Conservation (phyloP, 2,888 invertebrate species). For the Diarsia mendica region DNA sequence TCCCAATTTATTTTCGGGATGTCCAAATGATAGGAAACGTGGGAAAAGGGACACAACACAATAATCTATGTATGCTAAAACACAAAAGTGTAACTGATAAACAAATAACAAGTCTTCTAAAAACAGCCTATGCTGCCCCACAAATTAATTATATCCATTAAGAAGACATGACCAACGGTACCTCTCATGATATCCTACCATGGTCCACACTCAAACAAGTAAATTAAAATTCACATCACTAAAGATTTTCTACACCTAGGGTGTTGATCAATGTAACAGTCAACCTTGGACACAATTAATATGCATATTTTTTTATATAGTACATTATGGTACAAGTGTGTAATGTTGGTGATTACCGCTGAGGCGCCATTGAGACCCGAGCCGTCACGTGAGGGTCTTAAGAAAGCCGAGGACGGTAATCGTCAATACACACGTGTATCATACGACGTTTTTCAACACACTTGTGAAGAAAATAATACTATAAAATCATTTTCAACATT, state of each 20-base stretch:
- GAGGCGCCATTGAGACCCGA: too few relatives aligned
- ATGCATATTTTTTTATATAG: constrained; percentile 32
- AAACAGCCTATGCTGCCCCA: not conserved
- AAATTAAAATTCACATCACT: constrained; percentile 9
- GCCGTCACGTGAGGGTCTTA: too few relatives aligned
- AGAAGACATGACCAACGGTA: not conserved
- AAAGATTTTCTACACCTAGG: constrained; percentile 9
- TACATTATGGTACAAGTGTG: too few relatives aligned
- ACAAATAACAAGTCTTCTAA: not conserved
- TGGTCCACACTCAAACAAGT: not conserved
- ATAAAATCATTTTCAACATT: too few relatives aligned
- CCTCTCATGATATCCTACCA: not conserved
- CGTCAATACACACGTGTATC: too few relatives aligned
- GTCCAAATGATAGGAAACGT: not conserved
- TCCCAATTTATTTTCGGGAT: not conserved
- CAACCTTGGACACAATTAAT: constrained; percentile 36
- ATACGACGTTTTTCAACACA: too few relatives aligned
- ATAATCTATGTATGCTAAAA: not conserved
- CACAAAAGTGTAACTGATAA: not conserved
- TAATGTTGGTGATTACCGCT: too few relatives aligned
- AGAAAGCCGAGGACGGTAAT: too few relatives aligned
- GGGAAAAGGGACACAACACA: too few relatives aligned
- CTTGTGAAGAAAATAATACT: too few relatives aligned
- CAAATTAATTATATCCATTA: not conserved
- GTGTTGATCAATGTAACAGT: constrained; percentile 56